Conservation (phyloP, 2,888 invertebrate genomes). For the Achlya flavicornis region DNA sequence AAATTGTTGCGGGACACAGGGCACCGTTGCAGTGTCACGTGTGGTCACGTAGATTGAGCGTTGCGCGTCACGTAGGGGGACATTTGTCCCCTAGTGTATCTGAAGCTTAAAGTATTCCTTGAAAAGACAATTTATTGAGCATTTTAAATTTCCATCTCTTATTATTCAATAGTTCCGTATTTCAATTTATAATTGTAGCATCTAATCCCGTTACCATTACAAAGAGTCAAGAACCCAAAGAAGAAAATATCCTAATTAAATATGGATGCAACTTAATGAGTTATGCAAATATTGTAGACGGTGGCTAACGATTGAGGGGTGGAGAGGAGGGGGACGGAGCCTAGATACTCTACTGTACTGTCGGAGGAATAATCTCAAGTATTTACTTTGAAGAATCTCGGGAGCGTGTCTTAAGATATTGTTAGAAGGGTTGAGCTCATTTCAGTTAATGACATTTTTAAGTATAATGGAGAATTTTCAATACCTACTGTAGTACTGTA, state of each 20-base stretch:
- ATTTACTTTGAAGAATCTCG: constrained; percentile 49
- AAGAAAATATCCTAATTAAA: constrained; percentile 81
- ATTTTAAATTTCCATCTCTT: too few species aligned
- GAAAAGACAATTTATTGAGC: too few species aligned
- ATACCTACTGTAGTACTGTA: neutral
- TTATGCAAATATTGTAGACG: constrained; percentile 79
- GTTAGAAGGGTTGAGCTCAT: constrained; percentile 23
- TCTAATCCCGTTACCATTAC: neutral
- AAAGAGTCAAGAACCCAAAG: constrained; percentile 38
- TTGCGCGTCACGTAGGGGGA: too few species aligned
- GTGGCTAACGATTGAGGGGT: constrained; percentile 62
- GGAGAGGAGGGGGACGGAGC: constrained; percentile 27
- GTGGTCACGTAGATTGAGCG: too few species aligned
- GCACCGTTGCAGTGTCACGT: too few species aligned
- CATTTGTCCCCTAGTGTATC: too few species aligned
- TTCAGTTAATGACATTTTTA: neutral
- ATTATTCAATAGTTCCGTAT: too few species aligned
- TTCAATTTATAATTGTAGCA: neutral
- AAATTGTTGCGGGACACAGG: too few species aligned
- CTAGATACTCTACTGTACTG: constrained; percentile 47
- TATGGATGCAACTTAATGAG: constrained; percentile 81
- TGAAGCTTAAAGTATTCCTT: too few species aligned
- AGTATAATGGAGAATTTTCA: neutral
- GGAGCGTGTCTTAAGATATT: constrained; percentile 22
- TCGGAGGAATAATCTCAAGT: constrained; percentile 56